A percentile compares a stretch with the other conserved stretches of the same genome.
These are phyloP conservation scores for Sinella curviseta DNA, from an alignment of 1,140 invertebrate genomes.

Conservation along the genomic window DNA sequence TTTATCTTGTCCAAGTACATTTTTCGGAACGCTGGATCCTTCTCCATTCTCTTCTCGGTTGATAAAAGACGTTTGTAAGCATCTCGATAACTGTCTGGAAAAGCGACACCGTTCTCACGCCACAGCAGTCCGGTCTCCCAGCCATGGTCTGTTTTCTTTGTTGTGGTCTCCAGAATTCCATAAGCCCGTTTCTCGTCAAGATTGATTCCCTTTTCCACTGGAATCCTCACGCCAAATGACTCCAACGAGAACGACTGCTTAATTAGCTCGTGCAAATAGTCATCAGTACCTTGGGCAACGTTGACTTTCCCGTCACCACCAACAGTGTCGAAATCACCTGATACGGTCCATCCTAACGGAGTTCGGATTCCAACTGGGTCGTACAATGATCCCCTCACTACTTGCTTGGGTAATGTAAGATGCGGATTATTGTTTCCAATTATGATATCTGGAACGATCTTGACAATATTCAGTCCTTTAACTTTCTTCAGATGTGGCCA, in stretches of 20 bases:
- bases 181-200: background rate
- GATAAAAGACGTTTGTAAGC: background rate
- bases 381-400: background rate
- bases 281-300: background rate
- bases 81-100: background rate
- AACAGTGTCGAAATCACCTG: background rate
- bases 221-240: slow-evolving; percentile 26
- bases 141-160: background rate
- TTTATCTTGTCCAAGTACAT: background rate
- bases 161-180: slow-evolving; percentile 14
- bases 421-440: background rate
- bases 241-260: too few relatives aligned
- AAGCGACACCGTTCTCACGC: background rate
- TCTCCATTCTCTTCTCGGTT: background rate
- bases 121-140: slow-evolving; percentile 34
- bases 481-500: background rate
- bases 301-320: background rate
- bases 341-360: background rate
- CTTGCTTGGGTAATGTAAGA: background rate
- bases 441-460: background rate
- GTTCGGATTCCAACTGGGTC: background rate
- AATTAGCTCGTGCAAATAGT: background rate
- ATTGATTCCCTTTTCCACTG: background rate
- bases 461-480: background rate
- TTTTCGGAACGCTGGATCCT: background rate